A percentile compares a stretch with the other conserved stretches of the same genome.
phyloP scores from a whole-genome alignment of 2,797 vertebrate genomes.

The Diglossa cyanea region DNA sequence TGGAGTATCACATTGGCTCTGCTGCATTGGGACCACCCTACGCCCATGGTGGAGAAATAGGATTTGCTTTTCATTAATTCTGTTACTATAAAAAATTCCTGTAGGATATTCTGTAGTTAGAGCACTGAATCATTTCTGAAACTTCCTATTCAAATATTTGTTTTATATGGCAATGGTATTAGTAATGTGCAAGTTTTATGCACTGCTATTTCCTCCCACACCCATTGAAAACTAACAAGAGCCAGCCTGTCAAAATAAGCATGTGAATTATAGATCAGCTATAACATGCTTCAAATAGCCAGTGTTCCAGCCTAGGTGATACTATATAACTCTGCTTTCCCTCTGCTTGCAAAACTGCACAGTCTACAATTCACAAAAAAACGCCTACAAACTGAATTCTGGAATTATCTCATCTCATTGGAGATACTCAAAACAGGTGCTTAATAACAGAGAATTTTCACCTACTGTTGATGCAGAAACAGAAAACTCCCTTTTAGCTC shows the following conservation, averaged over 20 bases:
- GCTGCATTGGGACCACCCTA: constrained; percentile 38
- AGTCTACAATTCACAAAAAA: neutral
- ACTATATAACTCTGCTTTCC: constrained; percentile 15
- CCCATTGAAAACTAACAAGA: constrained; percentile 74
- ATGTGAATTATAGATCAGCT: constrained; percentile 63
- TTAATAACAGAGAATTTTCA: neutral
- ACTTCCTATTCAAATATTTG: constrained; percentile 75
- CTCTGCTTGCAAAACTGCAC: neutral
- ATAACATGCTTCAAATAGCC: constrained; percentile 58
- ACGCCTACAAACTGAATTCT: constrained; percentile 10
- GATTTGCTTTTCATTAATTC: constrained; percentile 67
- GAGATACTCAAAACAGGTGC: neutral
- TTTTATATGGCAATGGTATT: constrained; percentile 78
- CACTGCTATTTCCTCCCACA: constrained; percentile 71
- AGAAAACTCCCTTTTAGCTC: neutral
- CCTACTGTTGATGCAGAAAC: neutral
- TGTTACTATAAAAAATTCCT: constrained; percentile 71
- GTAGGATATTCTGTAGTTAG: constrained; percentile 72
- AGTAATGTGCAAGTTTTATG: constrained; percentile 75
- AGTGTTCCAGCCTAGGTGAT: constrained; percentile 45
- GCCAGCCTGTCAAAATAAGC: constrained; percentile 65
- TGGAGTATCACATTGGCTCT: neutral
- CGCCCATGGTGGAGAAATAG: constrained; percentile 18
- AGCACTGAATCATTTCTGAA: constrained; percentile 76
- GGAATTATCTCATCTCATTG: neutral